Conservation (phyloP, 2,113 vertebrate species). For the Xiphias gladius region DNA sequence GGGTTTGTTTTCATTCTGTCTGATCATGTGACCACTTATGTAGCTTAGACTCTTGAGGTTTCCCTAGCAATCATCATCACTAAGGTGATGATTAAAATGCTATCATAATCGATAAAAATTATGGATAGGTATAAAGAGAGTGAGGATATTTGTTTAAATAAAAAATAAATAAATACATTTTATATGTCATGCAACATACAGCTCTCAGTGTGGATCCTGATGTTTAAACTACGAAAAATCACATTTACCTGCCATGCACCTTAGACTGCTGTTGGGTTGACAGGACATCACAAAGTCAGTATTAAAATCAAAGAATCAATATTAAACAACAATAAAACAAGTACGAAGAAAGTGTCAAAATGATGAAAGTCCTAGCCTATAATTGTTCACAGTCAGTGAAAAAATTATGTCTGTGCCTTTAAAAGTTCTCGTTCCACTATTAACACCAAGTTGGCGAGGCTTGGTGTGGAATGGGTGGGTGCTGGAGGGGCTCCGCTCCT, state of each 20-base stretch:
- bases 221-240: not conserved
- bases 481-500: conserved; percentile 83
- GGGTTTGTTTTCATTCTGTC: not conserved
- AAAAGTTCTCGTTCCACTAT: conserved; percentile 74
- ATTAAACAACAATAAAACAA: not conserved
- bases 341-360: not conserved
- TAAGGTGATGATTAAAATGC: not conserved
- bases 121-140: no score
- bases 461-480: conserved; percentile 75
- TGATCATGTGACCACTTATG: not conserved
- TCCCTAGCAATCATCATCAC: no score
- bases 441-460: conserved; percentile 80
- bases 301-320: not conserved
- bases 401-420: conserved; percentile 61
- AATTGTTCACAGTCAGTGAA: not conserved
- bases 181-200: not conserved
- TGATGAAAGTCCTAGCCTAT: not conserved
- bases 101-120: not conserved
- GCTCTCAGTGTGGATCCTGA: no score
- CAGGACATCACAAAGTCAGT: not conserved
- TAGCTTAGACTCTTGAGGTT: no score
- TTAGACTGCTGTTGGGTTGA: not conserved
- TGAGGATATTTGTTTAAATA: no score
- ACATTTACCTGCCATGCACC: not conserved
- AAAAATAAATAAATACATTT: not conserved